Conservation (phyloP, 2,113 vertebrate genomes). For the Tragelaphus strepsiceros region DNA sequence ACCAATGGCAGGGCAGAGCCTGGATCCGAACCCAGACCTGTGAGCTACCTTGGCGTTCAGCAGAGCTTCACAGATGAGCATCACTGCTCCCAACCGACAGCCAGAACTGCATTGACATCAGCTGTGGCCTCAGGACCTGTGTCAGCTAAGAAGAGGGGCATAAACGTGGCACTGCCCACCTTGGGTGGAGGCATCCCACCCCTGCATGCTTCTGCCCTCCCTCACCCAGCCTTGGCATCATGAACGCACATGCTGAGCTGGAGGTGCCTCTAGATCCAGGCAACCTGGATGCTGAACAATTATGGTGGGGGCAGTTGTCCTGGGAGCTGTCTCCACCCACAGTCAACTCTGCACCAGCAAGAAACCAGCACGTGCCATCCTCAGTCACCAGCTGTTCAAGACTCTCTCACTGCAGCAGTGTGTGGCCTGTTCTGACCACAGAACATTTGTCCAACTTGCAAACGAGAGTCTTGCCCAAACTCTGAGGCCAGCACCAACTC, state of each 20-base stretch:
- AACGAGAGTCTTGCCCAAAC: neutral
- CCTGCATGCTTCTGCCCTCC: neutral
- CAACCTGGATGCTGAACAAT: neutral
- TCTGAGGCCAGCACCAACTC: neutral
- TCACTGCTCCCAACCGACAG: neutral
- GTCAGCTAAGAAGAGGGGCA: accelerated
- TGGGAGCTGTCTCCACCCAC: neutral
- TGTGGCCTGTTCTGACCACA: neutral
- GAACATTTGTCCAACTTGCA: neutral
- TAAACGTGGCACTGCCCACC: neutral
- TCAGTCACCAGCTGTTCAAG: accelerated
- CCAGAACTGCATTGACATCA: accelerated
- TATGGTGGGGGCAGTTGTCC: neutral
- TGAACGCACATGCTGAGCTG: accelerated
- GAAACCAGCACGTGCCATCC: neutral
- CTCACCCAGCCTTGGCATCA: neutral
- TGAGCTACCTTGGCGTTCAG: accelerated
- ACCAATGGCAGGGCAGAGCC: neutral
- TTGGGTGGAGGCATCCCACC: too few species aligned
- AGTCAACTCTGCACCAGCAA: neutral
- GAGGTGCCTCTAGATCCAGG: neutral
- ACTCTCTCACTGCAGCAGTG: neutral
- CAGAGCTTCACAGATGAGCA: neutral
- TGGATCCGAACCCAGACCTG: neutral
- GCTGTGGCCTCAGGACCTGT: neutral